Base-by-base conservation (phyloP, 2,113 vertebrate species). In the Nothobranchius kuhntae region DNA sequence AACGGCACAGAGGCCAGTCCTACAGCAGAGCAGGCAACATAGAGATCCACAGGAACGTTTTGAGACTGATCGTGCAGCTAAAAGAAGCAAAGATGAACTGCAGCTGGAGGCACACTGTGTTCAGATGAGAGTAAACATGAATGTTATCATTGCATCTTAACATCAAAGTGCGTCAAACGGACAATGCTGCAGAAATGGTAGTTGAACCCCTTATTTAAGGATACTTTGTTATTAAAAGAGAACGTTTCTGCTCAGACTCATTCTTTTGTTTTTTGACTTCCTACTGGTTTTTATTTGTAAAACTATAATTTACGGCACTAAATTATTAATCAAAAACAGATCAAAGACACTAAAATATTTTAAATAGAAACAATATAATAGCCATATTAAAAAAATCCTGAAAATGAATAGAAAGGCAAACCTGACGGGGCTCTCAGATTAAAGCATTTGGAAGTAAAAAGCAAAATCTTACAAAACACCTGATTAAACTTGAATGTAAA, bases 1-100 rank as follows among this genome's bases (percentile, higher is more conserved):
- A n/a, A 47, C 5, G 3, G 6, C 2, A 1, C 48, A 0, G 17
- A 38, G 1, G 57, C 3, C 2, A 58, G 52, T 8, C 10, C 75
- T 12, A 77, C 79, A 52, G 51, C 72, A 1, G 61, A 86, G 58
- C 73, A 85, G 53, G 77, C 79, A 11, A 56, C 66, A 26, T 93
- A 89, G 65, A 76, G 30, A 50, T 21, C 12, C 30, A 9, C 24
- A 57, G 54, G 21, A 69, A 4, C 0, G 17, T 0, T 13, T 38
- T 0, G 47, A 52, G 75, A 79, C 71, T 75, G 60, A 50, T 36
- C 21, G 46, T 56, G 7, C n/a, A 14, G 46, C 56, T 14, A 26
- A 48, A 35, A 51, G 8, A 12, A 44, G 4, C 38, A 40, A 40
- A 9, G 9, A 40, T 7, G 38, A 40, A 40, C 38, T 8, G 38